Base-by-base conservation (phyloP, 2,797 vertebrate species). In the Macropodus opercularis region DNA sequence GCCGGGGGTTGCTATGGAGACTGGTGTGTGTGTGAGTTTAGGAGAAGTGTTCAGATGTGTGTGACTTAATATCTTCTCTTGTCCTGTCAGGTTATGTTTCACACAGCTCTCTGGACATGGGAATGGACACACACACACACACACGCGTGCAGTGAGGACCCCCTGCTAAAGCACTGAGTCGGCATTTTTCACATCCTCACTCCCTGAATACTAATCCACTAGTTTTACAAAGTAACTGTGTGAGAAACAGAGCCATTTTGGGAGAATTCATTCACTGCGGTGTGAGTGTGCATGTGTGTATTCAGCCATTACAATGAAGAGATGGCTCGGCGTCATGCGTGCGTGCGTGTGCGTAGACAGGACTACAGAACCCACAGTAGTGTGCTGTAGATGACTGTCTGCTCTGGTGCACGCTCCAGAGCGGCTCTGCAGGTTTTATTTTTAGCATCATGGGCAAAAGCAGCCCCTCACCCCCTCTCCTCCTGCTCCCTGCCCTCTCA, bases 1-100 rank as follows among this genome's bases (percentile, higher is more conserved):
- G 73, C 77, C 39, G 23, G 65, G 42, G 67, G 88, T 92, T 91
- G 88, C 91, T 83, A 90, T 88, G 85, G 91, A 85, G 90, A 93
- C 91, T 4, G 50, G 69, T 68, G 66, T 51, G 63, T 53, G 69
- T 10, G 32, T 40, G 57, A 51, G 38, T 53, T 61, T 23, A 32
- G n/a, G 23, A 39, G 54, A 72, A 59, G 47, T 49, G 49, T 64
- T 62, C 50, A 57, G 48, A 43, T 18, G 66, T 38, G 42, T 72
- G 80, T 53, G 65, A 85, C 81, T 80, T 84, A 87, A 90, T 90
- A 85, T 88, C 76, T 84, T 71, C 64, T 73, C 75, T 75, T 75
- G 82, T 85, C 79, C 63, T 85, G 79, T 84, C 75, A 69, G 79
- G 72, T 81, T 72, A 32, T 54, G 63, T 89, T 77, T 69, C 63